These are phyloP conservation scores for Mesochorus sp. DNA, from an alignment of 2,888 invertebrate species.

Conservation along the genomic window DNA sequence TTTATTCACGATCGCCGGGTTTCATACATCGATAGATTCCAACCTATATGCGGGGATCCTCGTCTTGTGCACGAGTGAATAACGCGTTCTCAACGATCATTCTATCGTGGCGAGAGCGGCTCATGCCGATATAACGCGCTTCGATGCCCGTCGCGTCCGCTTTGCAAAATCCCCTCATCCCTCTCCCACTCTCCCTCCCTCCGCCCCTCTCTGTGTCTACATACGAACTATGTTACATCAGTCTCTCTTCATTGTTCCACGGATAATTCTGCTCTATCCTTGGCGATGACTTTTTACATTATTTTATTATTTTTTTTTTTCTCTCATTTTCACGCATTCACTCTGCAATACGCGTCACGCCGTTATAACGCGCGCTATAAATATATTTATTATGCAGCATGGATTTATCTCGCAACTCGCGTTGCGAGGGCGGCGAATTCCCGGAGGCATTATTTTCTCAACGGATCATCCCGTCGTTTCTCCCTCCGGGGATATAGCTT, in stretches of 20 bases:
- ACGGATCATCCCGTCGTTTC: too few relatives aligned
- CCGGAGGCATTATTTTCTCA: neutral
- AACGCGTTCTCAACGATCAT: conserved; percentile 56
- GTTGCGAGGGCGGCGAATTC: neutral
- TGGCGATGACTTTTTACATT: conserved; percentile 56
- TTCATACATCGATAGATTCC: conserved; percentile 6
- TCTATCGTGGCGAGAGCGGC: conserved; percentile 34
- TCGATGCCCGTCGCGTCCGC: conserved; percentile 56
- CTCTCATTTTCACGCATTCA: conserved; percentile 53
- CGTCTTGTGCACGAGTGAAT: conserved; percentile 44
- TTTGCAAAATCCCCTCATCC: conserved; percentile 48
- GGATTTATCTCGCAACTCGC: neutral
- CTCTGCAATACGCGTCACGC: conserved; percentile 46
- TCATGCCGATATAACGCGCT: conserved; percentile 34
- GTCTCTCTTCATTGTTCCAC: conserved; percentile 60
- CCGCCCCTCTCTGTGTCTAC: conserved; percentile 23
- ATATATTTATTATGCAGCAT: conserved; percentile 9
- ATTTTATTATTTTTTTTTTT: conserved; percentile 10
- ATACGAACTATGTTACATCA: too few relatives aligned
- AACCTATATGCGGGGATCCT: neutral
- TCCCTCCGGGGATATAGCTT: too few relatives aligned
- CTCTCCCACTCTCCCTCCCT: neutral
- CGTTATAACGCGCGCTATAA: conserved; percentile 3
- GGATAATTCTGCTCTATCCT: conserved; percentile 59
- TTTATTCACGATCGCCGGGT: conserved; percentile 56